Conservation (phyloP, 2,888 invertebrate species). For the Apoderus coryli region DNA sequence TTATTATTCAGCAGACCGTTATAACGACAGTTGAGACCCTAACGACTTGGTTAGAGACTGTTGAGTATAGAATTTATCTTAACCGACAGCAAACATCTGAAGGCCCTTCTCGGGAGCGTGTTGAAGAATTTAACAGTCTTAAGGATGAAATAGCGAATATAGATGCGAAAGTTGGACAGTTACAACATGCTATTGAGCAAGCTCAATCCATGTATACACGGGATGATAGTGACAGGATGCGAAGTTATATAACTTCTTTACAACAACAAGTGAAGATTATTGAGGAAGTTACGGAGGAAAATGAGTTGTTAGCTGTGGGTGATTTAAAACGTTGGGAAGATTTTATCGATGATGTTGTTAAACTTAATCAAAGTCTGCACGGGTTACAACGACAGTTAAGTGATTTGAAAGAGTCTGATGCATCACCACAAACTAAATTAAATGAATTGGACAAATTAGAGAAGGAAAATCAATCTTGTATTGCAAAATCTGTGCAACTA, state of each 20-base stretch:
- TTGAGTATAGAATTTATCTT: constrained; percentile 62
- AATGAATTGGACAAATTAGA: constrained; percentile 58
- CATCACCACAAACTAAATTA: constrained; percentile 51
- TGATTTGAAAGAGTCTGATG: constrained; percentile 44
- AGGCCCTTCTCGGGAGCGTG: constrained; percentile 43
- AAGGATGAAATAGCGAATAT: constrained; percentile 51
- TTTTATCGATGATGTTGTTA: constrained; percentile 48
- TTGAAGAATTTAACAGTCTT: constrained; percentile 45
- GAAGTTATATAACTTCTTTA: constrained; percentile 42
- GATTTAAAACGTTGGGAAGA: constrained; percentile 56
- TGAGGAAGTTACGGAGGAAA: constrained; percentile 48
- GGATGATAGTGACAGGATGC: constrained; percentile 34
- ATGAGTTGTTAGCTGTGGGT: constrained; percentile 40
- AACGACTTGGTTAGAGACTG: constrained; percentile 72
- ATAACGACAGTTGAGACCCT: constrained; percentile 67
- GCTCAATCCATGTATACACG: constrained; percentile 35
- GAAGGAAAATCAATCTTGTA: constrained; percentile 44
- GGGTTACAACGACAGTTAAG: constrained; percentile 39
- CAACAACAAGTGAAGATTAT: constrained; percentile 56
- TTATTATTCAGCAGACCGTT: constrained; percentile 50
- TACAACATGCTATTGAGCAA: constrained; percentile 42
- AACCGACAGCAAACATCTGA: constrained; percentile 41
- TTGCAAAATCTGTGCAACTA: constrained; percentile 44
- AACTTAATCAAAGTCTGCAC: constrained; percentile 38
- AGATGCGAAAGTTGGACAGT: constrained; percentile 47